Percentiles rank a stretch among this genome's conserved stretches.
Evolutionary conservation across 2,888 invertebrate genomes (phyloP).

Genomic region (Bombylius discolor): DNA sequence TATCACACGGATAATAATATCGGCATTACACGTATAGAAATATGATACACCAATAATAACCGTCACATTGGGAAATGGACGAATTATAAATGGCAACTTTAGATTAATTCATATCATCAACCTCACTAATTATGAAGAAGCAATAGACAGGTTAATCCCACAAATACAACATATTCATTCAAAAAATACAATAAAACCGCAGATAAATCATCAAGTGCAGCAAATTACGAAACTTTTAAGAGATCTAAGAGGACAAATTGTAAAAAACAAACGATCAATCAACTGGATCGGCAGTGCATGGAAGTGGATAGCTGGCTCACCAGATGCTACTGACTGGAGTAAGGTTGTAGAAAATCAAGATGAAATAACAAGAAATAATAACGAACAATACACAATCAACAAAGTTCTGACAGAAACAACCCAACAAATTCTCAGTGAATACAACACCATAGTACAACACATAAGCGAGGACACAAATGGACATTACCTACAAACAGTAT

Average conservation of each 20-base stretch:
- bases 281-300: conserved; percentile 1
- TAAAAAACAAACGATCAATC: neutral
- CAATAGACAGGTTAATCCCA: no score
- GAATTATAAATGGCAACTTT: no score
- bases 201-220: neutral
- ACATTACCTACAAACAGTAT: neutral
- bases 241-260: neutral
- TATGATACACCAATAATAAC: no score
- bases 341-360: neutral
- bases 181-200: neutral
- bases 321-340: conserved; percentile 1
- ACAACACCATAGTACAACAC: neutral
- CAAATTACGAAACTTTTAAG: neutral
- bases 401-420: neutral
- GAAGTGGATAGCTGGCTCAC: neutral
- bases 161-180: neutral
- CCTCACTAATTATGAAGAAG: neutral
- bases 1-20: no score
- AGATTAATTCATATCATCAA: neutral
- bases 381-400: neutral
- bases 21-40: no score
- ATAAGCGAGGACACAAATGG: neutral
- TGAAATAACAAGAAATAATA: neutral
- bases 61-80: no score
- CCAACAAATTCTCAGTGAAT: neutral